A percentile compares a stretch with the other conserved stretches of the same genome.
Conservation (phyloP, 2,888 invertebrate genomes). For the Caenorhabditis virilis region DNA sequence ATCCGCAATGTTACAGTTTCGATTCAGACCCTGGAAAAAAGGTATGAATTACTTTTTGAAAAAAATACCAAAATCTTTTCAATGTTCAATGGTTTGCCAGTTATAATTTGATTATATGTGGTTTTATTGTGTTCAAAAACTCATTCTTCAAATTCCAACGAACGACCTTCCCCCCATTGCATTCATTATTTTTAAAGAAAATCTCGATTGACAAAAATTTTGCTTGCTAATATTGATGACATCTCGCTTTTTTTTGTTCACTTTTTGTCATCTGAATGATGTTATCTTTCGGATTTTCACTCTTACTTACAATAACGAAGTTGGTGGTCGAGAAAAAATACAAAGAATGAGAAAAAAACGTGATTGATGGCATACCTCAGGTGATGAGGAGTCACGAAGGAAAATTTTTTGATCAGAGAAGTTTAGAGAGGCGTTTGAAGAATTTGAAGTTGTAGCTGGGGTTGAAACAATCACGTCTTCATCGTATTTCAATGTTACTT, state of each 20-base stretch:
- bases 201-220: background rate
- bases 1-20: constrained; percentile 25
- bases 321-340: too few species aligned
- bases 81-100: background rate
- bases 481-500: constrained; percentile 10
- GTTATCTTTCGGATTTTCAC: too few species aligned
- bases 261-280: too few species aligned
- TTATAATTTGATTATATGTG: background rate
- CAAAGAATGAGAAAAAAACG: too few species aligned
- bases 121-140: background rate
- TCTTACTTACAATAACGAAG: too few species aligned
- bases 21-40: constrained; percentile 23
- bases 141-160: background rate
- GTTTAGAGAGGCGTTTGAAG: constrained; percentile 7
- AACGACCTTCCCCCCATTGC: background rate
- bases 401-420: constrained; percentile 1
- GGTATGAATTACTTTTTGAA: background rate
- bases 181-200: background rate
- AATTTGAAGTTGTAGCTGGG: background rate
- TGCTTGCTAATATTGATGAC: background rate
- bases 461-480: background rate
- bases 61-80: background rate
- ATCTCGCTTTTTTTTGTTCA: background rate
- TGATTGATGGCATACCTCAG: background rate
- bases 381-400: background rate